These are phyloP conservation scores for Agrochola lychnidis DNA, from an alignment of 2,888 invertebrate genomes.

Conservation along the genomic window DNA sequence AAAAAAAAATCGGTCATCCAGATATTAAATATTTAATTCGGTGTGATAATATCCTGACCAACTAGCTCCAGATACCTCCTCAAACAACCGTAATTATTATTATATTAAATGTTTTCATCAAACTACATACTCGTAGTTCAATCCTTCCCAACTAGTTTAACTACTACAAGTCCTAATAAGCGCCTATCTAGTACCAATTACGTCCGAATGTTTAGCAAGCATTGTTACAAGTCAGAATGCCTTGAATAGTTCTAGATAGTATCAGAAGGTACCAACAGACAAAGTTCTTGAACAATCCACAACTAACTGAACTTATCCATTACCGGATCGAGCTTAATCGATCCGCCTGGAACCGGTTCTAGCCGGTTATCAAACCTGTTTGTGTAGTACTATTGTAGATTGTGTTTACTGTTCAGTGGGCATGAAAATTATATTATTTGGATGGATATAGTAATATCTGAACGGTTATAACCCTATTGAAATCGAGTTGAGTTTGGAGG, in stretches of 20 bases:
- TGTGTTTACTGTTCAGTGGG: slow-evolving; percentile 39
- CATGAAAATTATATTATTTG: background rate
- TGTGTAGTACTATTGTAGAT: slow-evolving; percentile 43
- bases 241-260: slow-evolving; percentile 64
- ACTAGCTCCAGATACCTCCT: background rate
- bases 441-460: background rate
- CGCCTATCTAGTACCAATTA: slow-evolving; percentile 26
- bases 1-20: no score
- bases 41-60: background rate
- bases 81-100: background rate
- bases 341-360: slow-evolving; percentile 61
- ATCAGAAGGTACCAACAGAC: slow-evolving; percentile 61
- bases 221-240: slow-evolving; percentile 66
- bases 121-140: slow-evolving; percentile 9
- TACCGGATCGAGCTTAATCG: slow-evolving; percentile 76
- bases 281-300: slow-evolving; percentile 73
- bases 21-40: background rate
- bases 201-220: slow-evolving; percentile 39
- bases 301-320: slow-evolving; percentile 79
- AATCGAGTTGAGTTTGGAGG: background rate
- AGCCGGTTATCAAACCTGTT: slow-evolving; percentile 55
- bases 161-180: slow-evolving; percentile 19
- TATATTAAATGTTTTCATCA: slow-evolving; percentile 12
- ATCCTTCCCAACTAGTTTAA: background rate
- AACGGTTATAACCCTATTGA: background rate